These are phyloP conservation scores for Carapus acus DNA, from an alignment of 2,797 vertebrate species.

Conservation along the genomic window DNA sequence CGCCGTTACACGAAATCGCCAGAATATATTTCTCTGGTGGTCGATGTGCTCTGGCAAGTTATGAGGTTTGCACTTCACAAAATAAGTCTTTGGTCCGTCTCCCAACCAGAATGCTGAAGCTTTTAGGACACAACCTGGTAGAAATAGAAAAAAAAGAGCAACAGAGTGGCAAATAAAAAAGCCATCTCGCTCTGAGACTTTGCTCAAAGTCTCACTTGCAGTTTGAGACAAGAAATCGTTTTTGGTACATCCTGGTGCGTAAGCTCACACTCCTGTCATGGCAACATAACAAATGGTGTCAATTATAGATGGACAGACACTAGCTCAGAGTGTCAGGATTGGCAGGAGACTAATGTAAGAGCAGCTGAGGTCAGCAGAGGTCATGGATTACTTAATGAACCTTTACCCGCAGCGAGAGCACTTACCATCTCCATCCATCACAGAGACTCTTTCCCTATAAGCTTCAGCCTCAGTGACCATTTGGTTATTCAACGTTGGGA, in stretches of 20 bases:
- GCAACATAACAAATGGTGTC: neutral
- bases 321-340: neutral
- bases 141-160: too few species aligned
- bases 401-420: neutral
- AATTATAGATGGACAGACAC: neutral
- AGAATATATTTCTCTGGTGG: constrained; percentile 18
- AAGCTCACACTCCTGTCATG: neutral
- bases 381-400: neutral
- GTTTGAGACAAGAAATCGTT: too few species aligned
- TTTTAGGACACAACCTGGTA: too few species aligned
- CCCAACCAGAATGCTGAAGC: neutral
- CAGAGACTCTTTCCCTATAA: neutral
- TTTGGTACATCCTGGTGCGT: too few species aligned
- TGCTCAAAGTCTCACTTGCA: too few species aligned
- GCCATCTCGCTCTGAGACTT: too few species aligned
- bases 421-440: neutral
- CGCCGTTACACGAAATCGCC: constrained; percentile 13
- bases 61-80: constrained; percentile 17
- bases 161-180: too few species aligned
- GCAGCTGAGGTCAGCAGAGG: constrained; percentile 4
- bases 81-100: constrained; percentile 3
- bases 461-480: too few species aligned
- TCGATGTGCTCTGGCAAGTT: neutral
- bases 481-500: neutral
- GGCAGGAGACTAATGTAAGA: neutral